Evolutionary conservation across 2,888 invertebrate species (phyloP).

Genomic region (Ariolimax columbianus): DNA sequence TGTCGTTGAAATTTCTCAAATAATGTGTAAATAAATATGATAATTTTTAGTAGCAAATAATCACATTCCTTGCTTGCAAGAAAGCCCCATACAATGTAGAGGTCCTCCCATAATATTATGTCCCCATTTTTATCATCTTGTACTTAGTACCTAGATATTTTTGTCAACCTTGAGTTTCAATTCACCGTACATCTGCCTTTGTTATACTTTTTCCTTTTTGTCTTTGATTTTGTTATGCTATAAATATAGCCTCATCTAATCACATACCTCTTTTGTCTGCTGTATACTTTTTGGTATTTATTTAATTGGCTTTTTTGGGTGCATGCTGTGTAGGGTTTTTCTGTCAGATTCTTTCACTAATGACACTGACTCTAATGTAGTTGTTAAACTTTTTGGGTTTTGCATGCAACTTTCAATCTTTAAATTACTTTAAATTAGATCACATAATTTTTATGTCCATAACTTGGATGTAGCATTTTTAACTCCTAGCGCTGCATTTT

Average conservation of each 20-base stretch:
- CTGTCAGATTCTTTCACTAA: background rate
- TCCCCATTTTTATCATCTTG: background rate
- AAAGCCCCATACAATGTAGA: no score
- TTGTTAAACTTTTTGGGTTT: background rate
- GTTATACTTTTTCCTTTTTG: no score
- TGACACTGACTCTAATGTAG: conserved; percentile 43
- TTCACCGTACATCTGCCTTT: no score
- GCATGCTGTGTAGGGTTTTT: background rate
- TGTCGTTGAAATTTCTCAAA: no score
- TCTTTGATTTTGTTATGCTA: no score
- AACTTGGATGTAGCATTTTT: background rate
- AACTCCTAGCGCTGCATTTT: background rate
- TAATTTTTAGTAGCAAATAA: no score
- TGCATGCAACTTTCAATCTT: conserved; percentile 4
- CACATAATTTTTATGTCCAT: background rate
- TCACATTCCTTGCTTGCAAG: no score
- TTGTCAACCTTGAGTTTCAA: no score
- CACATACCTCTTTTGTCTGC: background rate
- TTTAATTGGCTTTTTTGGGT: background rate
- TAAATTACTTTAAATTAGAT: background rate
- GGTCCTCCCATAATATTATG: no score
- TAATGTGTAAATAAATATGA: no score
- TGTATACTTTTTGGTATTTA: background rate
- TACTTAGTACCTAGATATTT: background rate
- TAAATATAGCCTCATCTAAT: background rate